Evolutionary conservation across 2,888 invertebrate species (phyloP).

Genomic region (Hirudinaria manillensis): DNA sequence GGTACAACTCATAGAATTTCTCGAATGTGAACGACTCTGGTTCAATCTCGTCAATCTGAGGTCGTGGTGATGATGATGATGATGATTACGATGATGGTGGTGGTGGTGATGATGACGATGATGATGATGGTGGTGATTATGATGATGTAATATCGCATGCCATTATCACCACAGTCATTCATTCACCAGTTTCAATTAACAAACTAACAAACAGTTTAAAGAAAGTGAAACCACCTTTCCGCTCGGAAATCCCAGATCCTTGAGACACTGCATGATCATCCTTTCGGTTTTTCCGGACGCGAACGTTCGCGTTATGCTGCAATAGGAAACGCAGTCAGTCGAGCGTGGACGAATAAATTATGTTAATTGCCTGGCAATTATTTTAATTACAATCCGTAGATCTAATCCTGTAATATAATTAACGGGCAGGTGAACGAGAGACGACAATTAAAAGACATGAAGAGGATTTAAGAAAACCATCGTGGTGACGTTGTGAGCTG

Average conservation of each 20-base stretch:
- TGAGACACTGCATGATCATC: slow-evolving; percentile 89
- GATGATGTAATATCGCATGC: no score
- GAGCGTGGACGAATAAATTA: background rate
- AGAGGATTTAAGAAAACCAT: background rate
- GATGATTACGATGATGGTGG: no score
- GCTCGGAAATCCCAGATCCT: slow-evolving; percentile 84
- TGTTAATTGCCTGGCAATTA: background rate
- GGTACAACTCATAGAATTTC: slow-evolving; percentile 94
- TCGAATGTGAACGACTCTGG: slow-evolving; percentile 92
- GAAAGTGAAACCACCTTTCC: slow-evolving; percentile 57
- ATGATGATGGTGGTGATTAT: no score
- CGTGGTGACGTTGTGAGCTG: background rate
- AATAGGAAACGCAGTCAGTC: slow-evolving; percentile 34
- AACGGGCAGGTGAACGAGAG: background rate
- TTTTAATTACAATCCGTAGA: background rate
- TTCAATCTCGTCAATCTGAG: slow-evolving; percentile 83
- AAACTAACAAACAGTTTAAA: background rate
- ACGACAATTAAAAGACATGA: background rate
- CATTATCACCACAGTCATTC: no score
- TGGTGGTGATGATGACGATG: no score
- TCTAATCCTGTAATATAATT: background rate
- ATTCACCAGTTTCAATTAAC: no score
- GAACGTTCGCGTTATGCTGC: slow-evolving; percentile 84
- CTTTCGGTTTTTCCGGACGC: slow-evolving; percentile 99
- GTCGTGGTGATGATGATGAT: slow-evolving; percentile 41